Evolutionary conservation across 2,888 invertebrate species (phyloP), one percentile per base, ranked within the genome.

Genomic region (Eupithecia inturbata): DNA sequence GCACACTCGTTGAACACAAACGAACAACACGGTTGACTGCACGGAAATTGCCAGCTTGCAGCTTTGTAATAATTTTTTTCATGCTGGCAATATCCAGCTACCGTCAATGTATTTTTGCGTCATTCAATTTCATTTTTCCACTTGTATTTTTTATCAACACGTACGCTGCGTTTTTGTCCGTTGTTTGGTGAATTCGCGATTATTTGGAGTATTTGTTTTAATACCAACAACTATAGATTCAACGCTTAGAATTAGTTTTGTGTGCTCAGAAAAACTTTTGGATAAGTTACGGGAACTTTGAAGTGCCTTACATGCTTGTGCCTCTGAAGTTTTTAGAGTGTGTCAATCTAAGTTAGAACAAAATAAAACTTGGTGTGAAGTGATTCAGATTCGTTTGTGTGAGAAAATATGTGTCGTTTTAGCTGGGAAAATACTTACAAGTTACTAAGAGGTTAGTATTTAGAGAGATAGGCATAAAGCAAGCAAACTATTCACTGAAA

Each of bases 221-320:
- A 41, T 14, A 16, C n/a, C 16, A 26, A 36, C 62, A 60, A 66
- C n/a, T 12, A 62, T 22, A 70, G n/a, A 63, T 49, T 12, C 16
- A 6, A 16, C 12, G 5, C 39, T 41, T 26, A 39, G 22, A 26
- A 39, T 39, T 53, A n/a, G 53, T 49, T 63, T 62, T 28, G 26
- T 71, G 31, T 39, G 26, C 1, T 19, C 31, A 10, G 19, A 64
- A 16, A 67, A 74, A 78, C 45, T 67, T 72, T 78, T 79, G 70
- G 26, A 64, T 72, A 78, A 75, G 71, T 83, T 82, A 78, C 73
- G 67, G 81, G 77, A 82, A 84, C 79, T 84, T 84, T 76, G 79
- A 82, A 85, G 83, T 83, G 84, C 81, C 78, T n/a, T 82, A 71
- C 69, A 76, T 75, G 73, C 71, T 77, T 41, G 75, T 75, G 80